phyloP scores from a whole-genome alignment of 1,140 invertebrate species.

The Bombus picipes region DNA sequence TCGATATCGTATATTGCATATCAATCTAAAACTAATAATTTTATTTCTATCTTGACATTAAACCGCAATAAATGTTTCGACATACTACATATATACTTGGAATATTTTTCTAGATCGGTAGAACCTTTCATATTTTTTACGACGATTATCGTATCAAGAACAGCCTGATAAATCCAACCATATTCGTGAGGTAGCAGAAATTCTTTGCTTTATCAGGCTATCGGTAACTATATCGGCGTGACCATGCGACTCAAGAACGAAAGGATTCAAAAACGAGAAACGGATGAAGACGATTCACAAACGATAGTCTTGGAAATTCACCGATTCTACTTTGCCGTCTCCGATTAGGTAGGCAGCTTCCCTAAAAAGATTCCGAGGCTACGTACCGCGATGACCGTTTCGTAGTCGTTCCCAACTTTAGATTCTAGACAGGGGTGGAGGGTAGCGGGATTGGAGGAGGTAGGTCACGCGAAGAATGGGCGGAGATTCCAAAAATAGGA shows the following conservation, averaged over 20 bases:
- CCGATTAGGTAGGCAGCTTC: neutral
- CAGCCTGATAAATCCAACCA: neutral
- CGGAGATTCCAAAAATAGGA: constrained; percentile 83
- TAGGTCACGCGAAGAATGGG: constrained; percentile 82
- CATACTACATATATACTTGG: neutral
- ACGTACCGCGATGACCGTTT: constrained; percentile 7
- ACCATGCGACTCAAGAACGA: no score
- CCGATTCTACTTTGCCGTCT: neutral
- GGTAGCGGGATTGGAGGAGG: constrained; percentile 53
- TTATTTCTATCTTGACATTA: neutral
- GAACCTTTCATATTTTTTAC: neutral
- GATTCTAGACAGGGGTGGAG: neutral
- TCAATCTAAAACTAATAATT: neutral
- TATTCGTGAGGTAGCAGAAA: neutral
- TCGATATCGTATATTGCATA: neutral
- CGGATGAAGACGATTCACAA: neutral
- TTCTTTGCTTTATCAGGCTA: neutral
- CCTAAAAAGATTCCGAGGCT: neutral
- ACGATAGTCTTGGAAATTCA: neutral
- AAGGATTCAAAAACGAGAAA: neutral
- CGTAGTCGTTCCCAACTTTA: constrained; percentile 3
- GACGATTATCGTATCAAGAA: neutral
- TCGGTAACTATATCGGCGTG: no score
- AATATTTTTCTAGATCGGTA: no score
- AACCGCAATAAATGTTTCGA: neutral